phyloP scores from a whole-genome alignment of 2,113 vertebrate genomes.

The Aix galericulata region DNA sequence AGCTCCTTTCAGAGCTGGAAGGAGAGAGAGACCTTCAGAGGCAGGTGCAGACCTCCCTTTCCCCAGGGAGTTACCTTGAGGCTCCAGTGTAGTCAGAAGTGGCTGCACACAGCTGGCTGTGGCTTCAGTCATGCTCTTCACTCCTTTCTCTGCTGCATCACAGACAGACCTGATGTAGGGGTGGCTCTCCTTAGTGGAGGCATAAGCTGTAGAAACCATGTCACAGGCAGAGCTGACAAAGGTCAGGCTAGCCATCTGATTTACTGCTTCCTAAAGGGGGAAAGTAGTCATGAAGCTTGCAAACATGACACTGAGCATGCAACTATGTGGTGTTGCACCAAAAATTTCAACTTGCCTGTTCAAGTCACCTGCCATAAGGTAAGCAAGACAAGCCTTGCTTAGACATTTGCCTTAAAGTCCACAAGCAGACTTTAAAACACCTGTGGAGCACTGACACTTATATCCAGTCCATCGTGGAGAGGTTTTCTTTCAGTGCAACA shows the following conservation, averaged over 20 bases:
- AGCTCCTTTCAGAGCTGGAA: not conserved
- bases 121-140: not conserved
- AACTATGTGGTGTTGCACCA: no score
- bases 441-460: not conserved
- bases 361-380: not conserved
- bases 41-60: not conserved
- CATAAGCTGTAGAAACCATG: conserved; percentile 77
- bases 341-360: not conserved
- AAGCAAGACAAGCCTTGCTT: not conserved
- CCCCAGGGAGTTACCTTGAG: conserved; percentile 80
- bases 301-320: fast-evolving
- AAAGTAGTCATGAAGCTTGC: no score
- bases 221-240: conserved; percentile 83
- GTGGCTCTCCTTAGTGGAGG: conserved; percentile 83
- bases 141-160: conserved; percentile 76
- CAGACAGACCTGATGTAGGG: conserved; percentile 84
- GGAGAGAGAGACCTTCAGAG: not conserved
- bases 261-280: conserved; percentile 69
- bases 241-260: conserved; percentile 77
- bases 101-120: conserved; percentile 83
- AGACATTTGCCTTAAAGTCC: not conserved
- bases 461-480: fast-evolving
- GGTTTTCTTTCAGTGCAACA: not conserved
- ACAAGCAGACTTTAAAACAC: not conserved
- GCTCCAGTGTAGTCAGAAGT: conserved; percentile 83